Percentiles rank a stretch among this genome's conserved stretches.
phyloP scores from a whole-genome alignment of 2,113 vertebrate genomes.

The Pheucticus melanocephalus region DNA sequence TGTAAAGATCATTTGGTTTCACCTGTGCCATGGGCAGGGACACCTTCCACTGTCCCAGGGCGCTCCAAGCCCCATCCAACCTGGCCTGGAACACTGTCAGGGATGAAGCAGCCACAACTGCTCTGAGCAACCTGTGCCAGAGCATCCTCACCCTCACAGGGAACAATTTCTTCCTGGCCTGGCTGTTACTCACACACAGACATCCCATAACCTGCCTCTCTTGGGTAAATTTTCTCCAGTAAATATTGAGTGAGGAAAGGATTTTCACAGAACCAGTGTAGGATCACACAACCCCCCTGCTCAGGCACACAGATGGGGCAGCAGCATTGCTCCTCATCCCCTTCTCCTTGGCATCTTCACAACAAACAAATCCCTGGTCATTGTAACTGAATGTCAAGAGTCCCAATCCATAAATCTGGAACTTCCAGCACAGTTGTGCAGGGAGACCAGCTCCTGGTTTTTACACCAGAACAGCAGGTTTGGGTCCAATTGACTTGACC shows the following conservation, averaged over 20 bases:
- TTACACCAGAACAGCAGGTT: accelerated
- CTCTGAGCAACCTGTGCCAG: not conserved
- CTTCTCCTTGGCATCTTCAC: not conserved
- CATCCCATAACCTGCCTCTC: not conserved
- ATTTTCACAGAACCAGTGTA: not conserved
- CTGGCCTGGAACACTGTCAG: not conserved
- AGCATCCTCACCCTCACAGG: not conserved
- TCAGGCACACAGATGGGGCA: not conserved
- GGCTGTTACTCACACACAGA: not conserved
- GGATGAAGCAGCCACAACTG: not conserved
- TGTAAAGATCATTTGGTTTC: not conserved
- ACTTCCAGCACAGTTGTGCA: not conserved
- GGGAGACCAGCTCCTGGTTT: not conserved
- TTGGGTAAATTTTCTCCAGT: not conserved
- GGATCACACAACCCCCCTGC: not conserved
- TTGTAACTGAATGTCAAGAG: not conserved
- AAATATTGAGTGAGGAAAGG: not conserved
- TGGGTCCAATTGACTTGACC: not conserved
- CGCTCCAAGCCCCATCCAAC: accelerated
- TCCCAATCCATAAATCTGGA: not conserved
- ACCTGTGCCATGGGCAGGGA: not conserved
- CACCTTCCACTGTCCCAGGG: not conserved
- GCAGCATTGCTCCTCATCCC: not conserved
- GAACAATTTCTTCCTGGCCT: not conserved
- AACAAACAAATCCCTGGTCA: not conserved